Evolutionary conservation across 92 coral and sea anemone species (phyloP).

Genomic region (Umimayanthus kanabou): DNA sequence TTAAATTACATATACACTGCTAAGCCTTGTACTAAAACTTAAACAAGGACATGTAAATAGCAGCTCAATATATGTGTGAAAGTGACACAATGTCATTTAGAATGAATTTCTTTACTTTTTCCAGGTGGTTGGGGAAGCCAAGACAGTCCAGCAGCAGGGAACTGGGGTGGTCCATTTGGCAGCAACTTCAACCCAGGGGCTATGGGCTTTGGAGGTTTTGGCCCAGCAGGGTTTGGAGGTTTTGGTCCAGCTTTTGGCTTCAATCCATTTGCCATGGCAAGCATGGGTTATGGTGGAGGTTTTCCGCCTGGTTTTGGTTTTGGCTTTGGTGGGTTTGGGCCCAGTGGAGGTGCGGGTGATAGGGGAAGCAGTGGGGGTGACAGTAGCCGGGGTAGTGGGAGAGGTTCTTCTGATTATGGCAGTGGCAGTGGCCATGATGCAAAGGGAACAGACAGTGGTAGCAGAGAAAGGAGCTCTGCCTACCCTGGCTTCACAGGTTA

Average conservation of each 20-base stretch:
- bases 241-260: conserved; percentile 33
- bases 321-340: conserved; percentile 39
- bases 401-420: conserved; percentile 13
- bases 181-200: conserved; percentile 42
- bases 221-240: conserved; percentile 28
- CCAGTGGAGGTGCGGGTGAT: conserved; percentile 21
- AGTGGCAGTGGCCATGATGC: conserved; percentile 9
- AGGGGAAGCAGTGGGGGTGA: conserved; percentile 28
- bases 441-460: conserved; percentile 30
- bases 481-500: conserved; percentile 38
- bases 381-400: conserved; percentile 1
- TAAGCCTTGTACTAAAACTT: not conserved
- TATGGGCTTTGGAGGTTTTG: conserved; percentile 39
- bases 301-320: conserved; percentile 29
- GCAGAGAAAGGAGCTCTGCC: conserved; percentile 27
- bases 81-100: not conserved
- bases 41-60: too few species aligned
- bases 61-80: not conserved
- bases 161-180: conserved; percentile 22
- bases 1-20: too few species aligned
- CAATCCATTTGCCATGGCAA: conserved; percentile 39
- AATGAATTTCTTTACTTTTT: not conserved
- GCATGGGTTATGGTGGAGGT: conserved; percentile 33
- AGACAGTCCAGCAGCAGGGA: conserved; percentile 9
- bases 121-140: conserved; percentile 31